A percentile compares a stretch with the other conserved stretches of the same genome.
Conservation (phyloP, 2,797 vertebrate genomes). For the Gambusia yucatana region DNA sequence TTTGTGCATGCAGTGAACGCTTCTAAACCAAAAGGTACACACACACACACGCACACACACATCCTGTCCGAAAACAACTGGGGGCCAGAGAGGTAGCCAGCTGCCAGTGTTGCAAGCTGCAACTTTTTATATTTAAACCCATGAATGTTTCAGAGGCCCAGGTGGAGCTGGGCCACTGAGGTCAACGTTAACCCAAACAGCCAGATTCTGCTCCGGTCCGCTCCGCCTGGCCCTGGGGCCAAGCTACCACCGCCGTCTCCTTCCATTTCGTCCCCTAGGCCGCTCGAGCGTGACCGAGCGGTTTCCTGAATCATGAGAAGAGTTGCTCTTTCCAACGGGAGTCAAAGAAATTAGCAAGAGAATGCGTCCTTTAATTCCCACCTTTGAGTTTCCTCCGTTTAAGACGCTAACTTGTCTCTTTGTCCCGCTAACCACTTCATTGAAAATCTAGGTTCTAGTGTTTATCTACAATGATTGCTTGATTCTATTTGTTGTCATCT, state of each 20-base stretch:
- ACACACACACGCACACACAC: not conserved
- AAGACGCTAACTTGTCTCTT: not conserved
- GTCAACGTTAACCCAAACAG: constrained; percentile 43
- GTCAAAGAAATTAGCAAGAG: constrained; percentile 15
- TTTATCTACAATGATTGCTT: constrained; percentile 23
- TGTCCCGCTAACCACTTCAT: constrained; percentile 2
- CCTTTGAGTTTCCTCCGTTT: too few species aligned
- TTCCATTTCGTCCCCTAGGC: constrained; percentile 63
- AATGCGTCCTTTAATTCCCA: not conserved
- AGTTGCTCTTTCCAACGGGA: constrained; percentile 21
- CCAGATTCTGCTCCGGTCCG: constrained; percentile 12
- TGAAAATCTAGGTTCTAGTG: constrained; percentile 9
- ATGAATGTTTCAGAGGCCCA: constrained; percentile 72
- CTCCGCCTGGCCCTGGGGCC: constrained; percentile 9
- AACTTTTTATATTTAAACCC: constrained; percentile 56
- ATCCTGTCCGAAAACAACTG: not conserved
- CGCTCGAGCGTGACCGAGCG: constrained; percentile 63
- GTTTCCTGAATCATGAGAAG: constrained; percentile 37
- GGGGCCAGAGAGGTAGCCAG: constrained; percentile 8
- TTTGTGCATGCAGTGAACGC: not conserved
- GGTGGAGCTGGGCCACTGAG: constrained; percentile 33
- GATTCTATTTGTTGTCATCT: constrained; percentile 33
- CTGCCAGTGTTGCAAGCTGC: constrained; percentile 29
- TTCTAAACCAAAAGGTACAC: not conserved
- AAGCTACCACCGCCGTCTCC: constrained; percentile 58